Conservation (phyloP, 2,888 invertebrate species). For the Nesidiocoris tenuis region DNA sequence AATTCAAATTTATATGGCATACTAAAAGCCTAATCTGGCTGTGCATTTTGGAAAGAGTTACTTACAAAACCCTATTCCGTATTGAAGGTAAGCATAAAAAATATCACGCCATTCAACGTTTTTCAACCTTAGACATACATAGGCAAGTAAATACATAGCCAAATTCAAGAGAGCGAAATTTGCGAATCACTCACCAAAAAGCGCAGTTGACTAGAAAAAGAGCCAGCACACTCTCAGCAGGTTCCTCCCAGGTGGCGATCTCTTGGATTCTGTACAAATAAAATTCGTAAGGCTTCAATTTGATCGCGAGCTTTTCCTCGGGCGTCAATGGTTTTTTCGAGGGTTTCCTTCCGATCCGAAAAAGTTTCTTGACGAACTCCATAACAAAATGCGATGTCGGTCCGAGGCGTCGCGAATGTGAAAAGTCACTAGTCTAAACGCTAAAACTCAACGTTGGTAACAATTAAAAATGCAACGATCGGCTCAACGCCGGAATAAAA, state of each 20-base stretch:
- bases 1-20: too few species aligned
- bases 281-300: conserved; percentile 49
- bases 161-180: too few species aligned
- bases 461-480: neutral
- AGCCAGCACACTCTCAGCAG: conserved; percentile 53
- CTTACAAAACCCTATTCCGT: too few species aligned
- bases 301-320: conserved; percentile 36
- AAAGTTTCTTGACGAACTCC: conserved; percentile 34
- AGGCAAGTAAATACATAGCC: too few species aligned
- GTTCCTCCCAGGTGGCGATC: conserved; percentile 55
- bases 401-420: too few species aligned
- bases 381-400: too few species aligned
- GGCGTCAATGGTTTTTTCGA: conserved; percentile 19
- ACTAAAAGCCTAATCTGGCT: too few species aligned
- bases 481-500: neutral
- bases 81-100: too few species aligned
- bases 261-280: conserved; percentile 51
- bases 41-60: too few species aligned
- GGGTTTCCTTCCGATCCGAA: conserved; percentile 2
- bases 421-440: too few species aligned
- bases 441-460: neutral
- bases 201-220: conserved; percentile 55
- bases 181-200: conserved; percentile 55
- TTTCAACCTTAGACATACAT: too few species aligned
- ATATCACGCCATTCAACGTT: too few species aligned